phyloP scores from a whole-genome alignment of 2,888 invertebrate genomes.

The Agrenia bidenticulata region DNA sequence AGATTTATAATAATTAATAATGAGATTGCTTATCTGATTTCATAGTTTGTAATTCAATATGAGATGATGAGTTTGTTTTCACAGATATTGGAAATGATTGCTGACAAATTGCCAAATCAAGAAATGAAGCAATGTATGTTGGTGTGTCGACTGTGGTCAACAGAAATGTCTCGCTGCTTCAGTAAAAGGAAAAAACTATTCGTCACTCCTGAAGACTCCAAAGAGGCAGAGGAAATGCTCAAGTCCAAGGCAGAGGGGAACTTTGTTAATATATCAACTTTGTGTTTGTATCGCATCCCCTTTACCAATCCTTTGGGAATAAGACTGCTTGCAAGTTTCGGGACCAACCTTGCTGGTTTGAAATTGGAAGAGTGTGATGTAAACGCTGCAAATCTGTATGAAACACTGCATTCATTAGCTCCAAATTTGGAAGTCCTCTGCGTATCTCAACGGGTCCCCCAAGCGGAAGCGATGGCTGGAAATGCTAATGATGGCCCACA shows the following conservation, averaged over 20 bases:
- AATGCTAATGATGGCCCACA: not conserved
- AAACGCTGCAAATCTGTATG: conserved; percentile 7
- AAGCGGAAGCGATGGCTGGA: conserved; percentile 9
- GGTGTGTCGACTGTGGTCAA: conserved; percentile 33
- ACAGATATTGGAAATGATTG: conserved; percentile 39
- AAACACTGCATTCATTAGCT: conserved; percentile 10
- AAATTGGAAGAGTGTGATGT: conserved; percentile 36
- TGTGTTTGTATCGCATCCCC: conserved; percentile 27
- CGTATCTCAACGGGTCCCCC: conserved; percentile 7
- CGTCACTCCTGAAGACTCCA: conserved; percentile 21
- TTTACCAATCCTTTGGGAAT: conserved; percentile 16
- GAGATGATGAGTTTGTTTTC: too few species aligned
- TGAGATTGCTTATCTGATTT: not conserved
- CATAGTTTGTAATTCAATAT: not conserved
- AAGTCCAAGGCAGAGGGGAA: conserved; percentile 23
- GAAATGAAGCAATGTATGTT: conserved; percentile 28
- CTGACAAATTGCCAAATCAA: conserved; percentile 28
- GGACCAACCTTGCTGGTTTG: conserved; percentile 29
- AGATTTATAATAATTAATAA: not conserved
- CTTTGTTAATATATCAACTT: conserved; percentile 26
- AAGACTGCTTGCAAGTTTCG: conserved; percentile 25
- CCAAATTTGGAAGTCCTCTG: conserved; percentile 16
- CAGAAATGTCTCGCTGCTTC: conserved; percentile 28
- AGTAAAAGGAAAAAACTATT: conserved; percentile 25
- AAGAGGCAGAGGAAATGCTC: conserved; percentile 16